A percentile compares a stretch with the other conserved stretches of the same genome.
Evolutionary conservation across 2,888 invertebrate species (phyloP).

Genomic region (Micropterix aruncella): DNA sequence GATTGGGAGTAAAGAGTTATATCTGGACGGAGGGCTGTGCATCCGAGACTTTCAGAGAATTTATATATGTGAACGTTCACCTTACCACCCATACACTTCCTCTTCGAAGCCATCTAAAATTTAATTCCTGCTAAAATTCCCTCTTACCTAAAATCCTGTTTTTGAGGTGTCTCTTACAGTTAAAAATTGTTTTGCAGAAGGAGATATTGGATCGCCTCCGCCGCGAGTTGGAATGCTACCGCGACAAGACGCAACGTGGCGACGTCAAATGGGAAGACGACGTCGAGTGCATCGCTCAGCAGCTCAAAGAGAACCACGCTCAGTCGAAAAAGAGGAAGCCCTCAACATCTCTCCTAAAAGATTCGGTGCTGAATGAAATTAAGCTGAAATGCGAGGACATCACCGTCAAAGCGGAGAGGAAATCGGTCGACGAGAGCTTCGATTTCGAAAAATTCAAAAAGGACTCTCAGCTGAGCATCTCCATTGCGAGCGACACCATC

Average conservation of each 20-base stretch:
- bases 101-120: too few relatives aligned
- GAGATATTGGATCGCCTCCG: constrained; percentile 39
- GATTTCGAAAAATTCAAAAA: background rate
- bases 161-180: too few relatives aligned
- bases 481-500: background rate
- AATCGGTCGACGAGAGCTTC: background rate
- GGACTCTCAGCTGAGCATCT: background rate
- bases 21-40: too few relatives aligned
- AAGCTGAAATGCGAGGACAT: constrained; percentile 27
- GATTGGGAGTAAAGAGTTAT: too few relatives aligned
- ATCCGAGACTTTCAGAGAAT: too few relatives aligned
- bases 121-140: too few relatives aligned
- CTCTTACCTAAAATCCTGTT: too few relatives aligned
- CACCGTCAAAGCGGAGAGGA: background rate
- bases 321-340: constrained; percentile 25
- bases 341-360: constrained; percentile 29
- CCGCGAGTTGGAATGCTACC: constrained; percentile 39
- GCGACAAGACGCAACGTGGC: constrained; percentile 29
- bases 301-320: constrained; percentile 29
- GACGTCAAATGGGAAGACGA: constrained; percentile 31
- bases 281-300: constrained; percentile 32
- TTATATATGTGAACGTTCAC: too few relatives aligned
- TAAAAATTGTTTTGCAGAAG: constrained; percentile 32
- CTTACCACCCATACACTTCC: too few relatives aligned
- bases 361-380: constrained; percentile 33